Percentiles rank a stretch among this genome's conserved stretches.
These are phyloP conservation scores for Baronia brevicornis DNA, from an alignment of 2,888 invertebrate species.

Conservation along the genomic window DNA sequence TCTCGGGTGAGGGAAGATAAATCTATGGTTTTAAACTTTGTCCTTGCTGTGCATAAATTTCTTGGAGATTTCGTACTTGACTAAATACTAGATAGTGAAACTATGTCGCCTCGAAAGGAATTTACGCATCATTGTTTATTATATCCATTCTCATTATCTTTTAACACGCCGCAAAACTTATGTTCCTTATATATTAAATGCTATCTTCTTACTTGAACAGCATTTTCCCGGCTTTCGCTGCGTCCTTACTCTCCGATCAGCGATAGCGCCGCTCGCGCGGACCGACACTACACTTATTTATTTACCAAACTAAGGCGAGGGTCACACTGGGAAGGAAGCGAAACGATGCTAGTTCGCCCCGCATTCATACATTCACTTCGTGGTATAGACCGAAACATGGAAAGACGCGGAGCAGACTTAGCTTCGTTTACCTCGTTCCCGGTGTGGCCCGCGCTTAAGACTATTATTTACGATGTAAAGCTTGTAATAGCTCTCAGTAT, in stretches of 20 bases:
- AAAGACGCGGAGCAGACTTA: too few relatives aligned
- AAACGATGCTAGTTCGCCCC: too few relatives aligned
- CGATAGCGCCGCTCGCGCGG: slow-evolving; percentile 53
- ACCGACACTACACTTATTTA: slow-evolving; percentile 63
- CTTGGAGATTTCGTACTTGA: too few relatives aligned
- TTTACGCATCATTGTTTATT: slow-evolving; percentile 56
- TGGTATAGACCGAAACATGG: too few relatives aligned
- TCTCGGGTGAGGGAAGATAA: slow-evolving; percentile 47
- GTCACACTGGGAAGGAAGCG: too few relatives aligned
- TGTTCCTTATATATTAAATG: slow-evolving; percentile 53
- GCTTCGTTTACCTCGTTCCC: too few relatives aligned
- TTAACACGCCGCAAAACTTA: slow-evolving; percentile 63
- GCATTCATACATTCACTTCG: too few relatives aligned
- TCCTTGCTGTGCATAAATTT: slow-evolving; percentile 55
- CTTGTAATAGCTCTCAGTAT: slow-evolving; percentile 62
- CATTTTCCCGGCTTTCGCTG: slow-evolving; percentile 54
- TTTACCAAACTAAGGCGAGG: slow-evolving; percentile 62
- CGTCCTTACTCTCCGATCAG: slow-evolving; percentile 57
- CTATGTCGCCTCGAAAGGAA: slow-evolving; percentile 52
- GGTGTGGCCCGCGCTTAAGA: too few relatives aligned
- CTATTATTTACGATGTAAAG: slow-evolving; percentile 69
- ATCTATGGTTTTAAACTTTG: slow-evolving; percentile 54
- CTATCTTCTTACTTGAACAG: slow-evolving; percentile 65
- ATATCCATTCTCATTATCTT: slow-evolving; percentile 67
- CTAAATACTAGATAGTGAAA: slow-evolving; percentile 65